Percentiles rank a stretch among this genome's conserved stretches.
phyloP scores from a whole-genome alignment of 2,113 vertebrate genomes.

The Paradoxurus hermaphroditus region DNA sequence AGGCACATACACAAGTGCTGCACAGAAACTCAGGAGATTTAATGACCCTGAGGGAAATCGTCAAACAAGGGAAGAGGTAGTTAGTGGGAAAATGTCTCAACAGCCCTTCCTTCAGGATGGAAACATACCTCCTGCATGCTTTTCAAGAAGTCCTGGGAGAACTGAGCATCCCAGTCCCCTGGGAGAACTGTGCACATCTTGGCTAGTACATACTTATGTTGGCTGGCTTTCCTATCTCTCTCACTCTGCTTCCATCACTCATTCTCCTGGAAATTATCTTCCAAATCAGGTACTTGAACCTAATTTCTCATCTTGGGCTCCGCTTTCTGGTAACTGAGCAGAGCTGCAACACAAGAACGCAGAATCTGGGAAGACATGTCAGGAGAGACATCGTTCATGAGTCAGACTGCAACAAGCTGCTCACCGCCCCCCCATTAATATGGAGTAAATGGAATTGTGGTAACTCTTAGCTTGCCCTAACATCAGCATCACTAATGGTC shows the following conservation, averaged over 20 bases:
- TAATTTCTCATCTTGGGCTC: not conserved
- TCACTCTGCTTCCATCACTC: not conserved
- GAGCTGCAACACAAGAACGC: not conserved
- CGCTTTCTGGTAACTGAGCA: not conserved
- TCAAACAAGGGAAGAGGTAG: not conserved
- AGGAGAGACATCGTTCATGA: not conserved
- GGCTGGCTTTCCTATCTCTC: not conserved
- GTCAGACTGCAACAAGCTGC: not conserved
- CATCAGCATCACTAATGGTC: not conserved
- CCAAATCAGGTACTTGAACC: not conserved
- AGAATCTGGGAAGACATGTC: not conserved
- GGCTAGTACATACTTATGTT: not conserved
- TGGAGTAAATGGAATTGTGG: not conserved
- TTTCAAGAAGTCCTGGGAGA: not conserved
- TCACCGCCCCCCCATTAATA: not conserved
- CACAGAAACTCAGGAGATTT: not conserved
- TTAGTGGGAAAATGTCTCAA: not conserved
- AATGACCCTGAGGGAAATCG: constrained; percentile 3
- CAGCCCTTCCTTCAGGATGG: not conserved
- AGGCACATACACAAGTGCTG: not conserved
- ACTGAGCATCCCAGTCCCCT: not conserved
- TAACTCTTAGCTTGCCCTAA: not conserved
- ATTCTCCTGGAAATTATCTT: not conserved
- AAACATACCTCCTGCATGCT: not conserved
- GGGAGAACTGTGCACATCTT: not conserved